Evolutionary conservation across 2,888 invertebrate species (phyloP).

Genomic region (Acleris cristana): DNA sequence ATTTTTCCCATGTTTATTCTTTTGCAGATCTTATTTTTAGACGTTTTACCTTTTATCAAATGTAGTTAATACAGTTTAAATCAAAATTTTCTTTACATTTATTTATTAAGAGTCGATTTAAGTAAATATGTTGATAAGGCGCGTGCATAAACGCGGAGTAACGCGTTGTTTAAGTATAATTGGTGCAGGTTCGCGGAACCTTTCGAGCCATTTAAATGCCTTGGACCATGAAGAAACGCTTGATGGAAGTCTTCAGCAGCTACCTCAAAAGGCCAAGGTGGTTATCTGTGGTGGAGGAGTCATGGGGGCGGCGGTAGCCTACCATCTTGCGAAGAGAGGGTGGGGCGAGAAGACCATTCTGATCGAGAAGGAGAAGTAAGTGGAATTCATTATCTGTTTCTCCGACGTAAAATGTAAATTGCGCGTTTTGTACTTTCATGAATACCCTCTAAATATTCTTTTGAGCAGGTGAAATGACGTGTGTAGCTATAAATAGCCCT

Average conservation of each 20-base stretch:
- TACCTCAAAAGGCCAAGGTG: conserved; percentile 85
- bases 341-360: conserved; percentile 92
- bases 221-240: conserved; percentile 66
- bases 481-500: too few relatives aligned
- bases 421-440: too few relatives aligned
- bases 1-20: conserved; percentile 22
- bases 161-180: conserved; percentile 40
- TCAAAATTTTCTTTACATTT: background rate
- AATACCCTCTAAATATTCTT: too few relatives aligned
- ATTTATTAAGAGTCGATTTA: conserved; percentile 7
- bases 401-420: background rate
- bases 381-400: conserved; percentile 32
- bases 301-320: conserved; percentile 96
- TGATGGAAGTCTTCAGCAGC: conserved; percentile 60
- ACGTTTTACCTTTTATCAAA: conserved; percentile 32
- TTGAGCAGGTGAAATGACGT: too few relatives aligned
- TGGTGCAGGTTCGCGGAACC: conserved; percentile 47
- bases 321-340: conserved; percentile 92
- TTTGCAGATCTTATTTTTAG: conserved; percentile 32
- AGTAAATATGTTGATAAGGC: conserved; percentile 32
- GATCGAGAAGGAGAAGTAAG: conserved; percentile 92
- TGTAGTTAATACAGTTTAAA: conserved; percentile 19
- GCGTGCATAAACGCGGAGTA: conserved; percentile 21
- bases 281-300: conserved; percentile 97
- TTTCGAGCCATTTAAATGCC: conserved; percentile 58